phyloP scores from a whole-genome alignment of 2,113 vertebrate species.

The Actinemys pallida region DNA sequence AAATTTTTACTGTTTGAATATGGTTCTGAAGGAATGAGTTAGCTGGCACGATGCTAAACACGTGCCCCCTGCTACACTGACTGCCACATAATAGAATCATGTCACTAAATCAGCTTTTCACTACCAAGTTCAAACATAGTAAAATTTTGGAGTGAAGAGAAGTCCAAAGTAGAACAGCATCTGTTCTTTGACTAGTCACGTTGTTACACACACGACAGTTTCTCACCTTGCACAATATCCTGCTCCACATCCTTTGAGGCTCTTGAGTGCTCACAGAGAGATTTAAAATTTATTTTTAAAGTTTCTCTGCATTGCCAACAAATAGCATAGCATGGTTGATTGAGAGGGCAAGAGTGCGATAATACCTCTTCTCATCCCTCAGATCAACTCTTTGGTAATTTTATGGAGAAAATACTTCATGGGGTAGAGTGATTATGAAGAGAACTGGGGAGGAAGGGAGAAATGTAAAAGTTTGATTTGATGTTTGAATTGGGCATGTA shows the following conservation, averaged over 20 bases:
- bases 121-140: neutral
- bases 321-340: neutral
- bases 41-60: neutral
- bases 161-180: neutral
- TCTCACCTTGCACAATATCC: neutral
- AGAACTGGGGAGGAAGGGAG: neutral
- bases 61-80: neutral
- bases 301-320: neutral
- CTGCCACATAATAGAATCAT: neutral
- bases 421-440: neutral
- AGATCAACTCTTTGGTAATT: neutral
- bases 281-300: neutral
- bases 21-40: neutral
- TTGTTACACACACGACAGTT: neutral
- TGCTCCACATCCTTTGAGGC: neutral
- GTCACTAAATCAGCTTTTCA: neutral
- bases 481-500: neutral
- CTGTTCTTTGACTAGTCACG: neutral
- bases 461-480: neutral
- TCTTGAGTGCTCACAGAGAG: neutral
- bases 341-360: neutral
- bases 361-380: neutral
- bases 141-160: neutral
- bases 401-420: neutral
- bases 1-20: neutral